Percentiles rank a stretch among this genome's conserved stretches.
These are phyloP conservation scores for Morelia viridis DNA, from an alignment of 2,797 vertebrate species.

Conservation along the genomic window DNA sequence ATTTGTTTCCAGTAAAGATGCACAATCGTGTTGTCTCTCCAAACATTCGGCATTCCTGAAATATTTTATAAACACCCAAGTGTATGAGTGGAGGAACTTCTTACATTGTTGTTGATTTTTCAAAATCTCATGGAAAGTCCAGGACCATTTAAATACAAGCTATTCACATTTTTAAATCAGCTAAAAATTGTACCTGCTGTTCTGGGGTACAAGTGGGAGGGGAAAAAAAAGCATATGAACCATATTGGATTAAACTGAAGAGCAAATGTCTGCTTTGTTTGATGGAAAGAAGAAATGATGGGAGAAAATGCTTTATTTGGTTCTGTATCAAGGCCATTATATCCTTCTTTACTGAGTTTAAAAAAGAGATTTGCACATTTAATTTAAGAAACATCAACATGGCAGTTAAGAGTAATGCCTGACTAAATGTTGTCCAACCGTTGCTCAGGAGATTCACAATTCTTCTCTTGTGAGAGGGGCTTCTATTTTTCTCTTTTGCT, in stretches of 20 bases:
- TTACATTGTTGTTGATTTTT: neutral
- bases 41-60: neutral
- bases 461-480: too few relatives aligned
- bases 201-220: too few relatives aligned
- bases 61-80: neutral
- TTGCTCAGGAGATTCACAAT: too few relatives aligned
- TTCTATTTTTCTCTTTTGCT: too few relatives aligned
- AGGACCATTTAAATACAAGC: neutral
- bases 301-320: neutral
- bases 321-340: neutral
- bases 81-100: too few relatives aligned
- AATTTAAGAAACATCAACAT: neutral
- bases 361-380: neutral
- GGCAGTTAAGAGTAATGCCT: too few relatives aligned
- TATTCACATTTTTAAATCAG: conserved; percentile 3
- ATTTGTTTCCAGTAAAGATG: neutral
- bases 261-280: neutral
- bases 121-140: neutral
- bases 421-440: too few relatives aligned
- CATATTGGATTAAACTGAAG: neutral
- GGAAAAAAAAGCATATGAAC: neutral
- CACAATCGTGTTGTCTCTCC: neutral
- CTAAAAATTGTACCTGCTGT: neutral
- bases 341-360: neutral
- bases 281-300: neutral